phyloP scores from a whole-genome alignment of 1,140 invertebrate species.

The Pseudomyrmex pallidus region DNA sequence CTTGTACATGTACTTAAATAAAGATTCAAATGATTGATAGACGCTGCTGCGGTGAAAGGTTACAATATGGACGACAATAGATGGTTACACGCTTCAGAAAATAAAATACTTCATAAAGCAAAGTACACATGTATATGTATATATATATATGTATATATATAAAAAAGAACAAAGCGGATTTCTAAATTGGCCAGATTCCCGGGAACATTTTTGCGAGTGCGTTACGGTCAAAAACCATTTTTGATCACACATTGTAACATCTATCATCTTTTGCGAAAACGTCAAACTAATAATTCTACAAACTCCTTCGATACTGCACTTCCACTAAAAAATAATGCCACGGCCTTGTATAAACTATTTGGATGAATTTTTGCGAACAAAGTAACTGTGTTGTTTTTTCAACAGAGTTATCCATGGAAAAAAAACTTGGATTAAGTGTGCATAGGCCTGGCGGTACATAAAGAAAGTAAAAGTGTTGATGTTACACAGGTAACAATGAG shows the following conservation, averaged over 20 bases:
- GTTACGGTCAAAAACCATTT: neutral
- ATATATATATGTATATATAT: constrained; percentile 15
- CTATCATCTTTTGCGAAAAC: constrained; percentile 48
- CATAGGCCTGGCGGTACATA: constrained; percentile 80
- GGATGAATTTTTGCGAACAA: constrained; percentile 14
- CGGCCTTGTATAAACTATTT: constrained; percentile 42
- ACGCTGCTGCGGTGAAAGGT: constrained; percentile 47
- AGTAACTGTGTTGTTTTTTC: constrained; percentile 14
- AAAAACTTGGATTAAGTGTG: constrained; percentile 81
- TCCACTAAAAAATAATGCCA: constrained; percentile 57
- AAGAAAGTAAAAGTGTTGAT: constrained; percentile 80
- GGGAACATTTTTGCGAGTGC: no score
- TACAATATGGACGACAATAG: constrained; percentile 4
- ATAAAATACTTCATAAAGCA: constrained; percentile 54
- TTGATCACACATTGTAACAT: constrained; percentile 43
- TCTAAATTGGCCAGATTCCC: neutral
- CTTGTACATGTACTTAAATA: constrained; percentile 63
- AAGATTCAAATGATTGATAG: constrained; percentile 54
- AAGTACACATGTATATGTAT: constrained; percentile 25
- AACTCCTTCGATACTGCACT: constrained; percentile 31
- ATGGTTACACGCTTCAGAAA: neutral
- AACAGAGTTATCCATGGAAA: constrained; percentile 72
- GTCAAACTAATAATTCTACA: constrained; percentile 56
- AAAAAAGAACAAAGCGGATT: constrained; percentile 20
- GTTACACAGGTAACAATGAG: constrained; percentile 70